Evolutionary conservation across 2,113 vertebrate species (phyloP).

Genomic region (Bubo blakistoni): DNA sequence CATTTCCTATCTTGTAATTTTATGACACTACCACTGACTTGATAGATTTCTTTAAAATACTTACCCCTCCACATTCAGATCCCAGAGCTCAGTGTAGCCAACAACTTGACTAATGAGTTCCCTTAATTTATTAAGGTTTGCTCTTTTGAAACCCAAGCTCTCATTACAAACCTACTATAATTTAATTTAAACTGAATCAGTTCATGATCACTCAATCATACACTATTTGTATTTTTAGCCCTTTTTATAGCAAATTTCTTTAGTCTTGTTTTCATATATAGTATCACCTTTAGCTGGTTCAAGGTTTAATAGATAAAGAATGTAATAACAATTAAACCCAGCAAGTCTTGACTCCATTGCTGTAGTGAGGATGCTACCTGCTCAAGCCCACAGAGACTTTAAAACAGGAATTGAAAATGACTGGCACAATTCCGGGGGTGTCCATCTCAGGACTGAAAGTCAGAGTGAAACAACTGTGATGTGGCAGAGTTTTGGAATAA

Average conservation of each 20-base stretch:
- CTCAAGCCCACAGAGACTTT: background rate
- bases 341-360: background rate
- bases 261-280: background rate
- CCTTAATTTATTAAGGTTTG: background rate
- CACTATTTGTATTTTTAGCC: background rate
- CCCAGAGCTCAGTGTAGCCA: background rate
- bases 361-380: background rate
- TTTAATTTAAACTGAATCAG: background rate
- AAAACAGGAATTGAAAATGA: background rate
- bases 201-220: background rate
- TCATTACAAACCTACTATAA: background rate
- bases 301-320: background rate
- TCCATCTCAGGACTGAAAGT: background rate
- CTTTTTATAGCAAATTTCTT: background rate
- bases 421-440: accelerated
- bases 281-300: background rate
- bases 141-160: background rate
- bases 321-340: background rate
- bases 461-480: background rate
- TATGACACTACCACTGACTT: background rate
- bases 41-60: slow-evolving; percentile 14
- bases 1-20: background rate
- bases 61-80: background rate
- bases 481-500: background rate
- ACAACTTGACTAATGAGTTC: background rate